A percentile compares a stretch with the other conserved stretches of the same genome.
These are phyloP conservation scores for Ceuthmochares aereus DNA, from an alignment of 2,113 vertebrate species.

Conservation along the genomic window DNA sequence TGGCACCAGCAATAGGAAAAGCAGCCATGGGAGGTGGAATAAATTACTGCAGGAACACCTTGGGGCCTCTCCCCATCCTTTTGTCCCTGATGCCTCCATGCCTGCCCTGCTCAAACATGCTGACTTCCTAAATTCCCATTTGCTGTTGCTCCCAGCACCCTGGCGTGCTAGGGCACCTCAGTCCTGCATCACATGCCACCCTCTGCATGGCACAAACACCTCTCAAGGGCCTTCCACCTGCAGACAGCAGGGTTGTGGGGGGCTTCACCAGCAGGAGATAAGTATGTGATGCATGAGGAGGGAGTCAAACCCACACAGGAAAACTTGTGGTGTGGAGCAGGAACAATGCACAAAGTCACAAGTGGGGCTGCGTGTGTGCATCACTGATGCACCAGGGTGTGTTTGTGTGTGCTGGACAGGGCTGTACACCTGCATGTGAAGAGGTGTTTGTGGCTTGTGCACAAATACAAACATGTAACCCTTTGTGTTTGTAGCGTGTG, in stretches of 20 bases:
- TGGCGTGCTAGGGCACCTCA: rapidly evolving
- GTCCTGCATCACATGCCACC: background rate
- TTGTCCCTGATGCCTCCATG: rapidly evolving
- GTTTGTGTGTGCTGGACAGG: too few relatives aligned
- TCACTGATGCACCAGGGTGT: rapidly evolving
- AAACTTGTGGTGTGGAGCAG: rapidly evolving
- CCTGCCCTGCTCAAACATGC: background rate
- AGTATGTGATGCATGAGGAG: background rate
- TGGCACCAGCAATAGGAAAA: background rate
- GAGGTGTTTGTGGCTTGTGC: too few relatives aligned
- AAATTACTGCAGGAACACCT: background rate
- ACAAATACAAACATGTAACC: too few relatives aligned
- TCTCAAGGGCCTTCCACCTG: background rate
- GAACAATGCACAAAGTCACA: background rate
- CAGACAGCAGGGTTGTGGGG: rapidly evolving
- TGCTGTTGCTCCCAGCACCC: background rate
- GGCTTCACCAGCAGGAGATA: too few relatives aligned
- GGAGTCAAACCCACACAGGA: background rate
- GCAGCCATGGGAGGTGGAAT: too few relatives aligned
- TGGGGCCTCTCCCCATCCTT: too few relatives aligned
- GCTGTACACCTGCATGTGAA: too few relatives aligned
- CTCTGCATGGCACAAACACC: rapidly evolving
- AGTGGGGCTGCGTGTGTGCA: background rate
- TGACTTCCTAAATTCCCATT: background rate
- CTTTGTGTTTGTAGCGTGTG: rapidly evolving